Evolutionary conservation across 2,888 invertebrate species (phyloP), one percentile per base, ranked within the genome.

Genomic region (Acrocera orbiculus): DNA sequence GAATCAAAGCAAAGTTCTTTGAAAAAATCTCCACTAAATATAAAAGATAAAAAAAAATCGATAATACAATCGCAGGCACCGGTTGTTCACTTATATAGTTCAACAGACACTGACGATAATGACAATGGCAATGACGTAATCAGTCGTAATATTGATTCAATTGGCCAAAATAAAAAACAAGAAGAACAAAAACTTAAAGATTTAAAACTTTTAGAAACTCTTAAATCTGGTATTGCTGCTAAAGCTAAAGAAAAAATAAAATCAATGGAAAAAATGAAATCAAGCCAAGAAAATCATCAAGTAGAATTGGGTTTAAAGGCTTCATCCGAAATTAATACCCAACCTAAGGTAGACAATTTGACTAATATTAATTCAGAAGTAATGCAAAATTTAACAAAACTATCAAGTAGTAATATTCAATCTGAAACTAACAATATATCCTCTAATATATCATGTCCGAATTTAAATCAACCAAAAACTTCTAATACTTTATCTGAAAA

Each of bases 201-300:
- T 48, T 52, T 79, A 42, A 67, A 69, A 46, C 70, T 73, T 48
- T 56, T 81, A 40, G 73, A 77, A 47, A 61, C 70, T 40, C 52
- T 75, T 7, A 73, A 74, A 45, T 66, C 70, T 44, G 70, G 72
- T 42, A 55, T 70, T 52, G 68, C 77, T 35, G 66, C 76, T 40
- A 77, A 81, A 56, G 80, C 81, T 3, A 76, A 76, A 47, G 77
- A 76, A 49, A 59, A 59, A 42, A 58, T 57, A 15, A 55, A 52
- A 38, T 62, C 65, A 3, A 55, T 74, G 35, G 72, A 73, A 40
- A 70, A 70, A 49, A 50, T 54, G 49, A 50, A 51, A 28, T 47
- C 44, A 30, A n/a, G n/a, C n/a, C n/a, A n/a, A n/a, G n/a, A n/a
- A n/a, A n/a, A n/a, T n/a, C n/a, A n/a, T n/a, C n/a, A n/a, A n/a